Evolutionary conservation across 2,888 invertebrate species (phyloP).

Genomic region (Cryptus armator): DNA sequence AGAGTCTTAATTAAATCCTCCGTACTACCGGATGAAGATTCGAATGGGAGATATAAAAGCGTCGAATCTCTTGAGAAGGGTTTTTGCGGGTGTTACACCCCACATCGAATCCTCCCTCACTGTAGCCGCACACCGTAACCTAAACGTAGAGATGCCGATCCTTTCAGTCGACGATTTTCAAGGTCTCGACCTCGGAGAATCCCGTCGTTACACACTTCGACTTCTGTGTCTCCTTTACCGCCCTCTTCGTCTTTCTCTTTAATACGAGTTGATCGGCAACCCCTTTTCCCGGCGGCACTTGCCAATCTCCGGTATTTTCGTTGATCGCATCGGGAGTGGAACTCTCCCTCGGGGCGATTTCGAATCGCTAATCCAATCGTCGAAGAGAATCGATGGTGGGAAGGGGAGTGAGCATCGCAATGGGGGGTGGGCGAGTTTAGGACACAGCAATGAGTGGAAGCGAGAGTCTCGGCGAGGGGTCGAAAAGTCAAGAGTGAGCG

Average conservation of each 20-base stretch:
- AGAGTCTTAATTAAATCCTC: conserved; percentile 66
- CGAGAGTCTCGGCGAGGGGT: conserved; percentile 52
- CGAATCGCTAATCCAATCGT: conserved; percentile 68
- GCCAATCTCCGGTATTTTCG: conserved; percentile 71
- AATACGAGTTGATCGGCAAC: conserved; percentile 39
- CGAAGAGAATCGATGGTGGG: conserved; percentile 57
- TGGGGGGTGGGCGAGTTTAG: conserved; percentile 29
- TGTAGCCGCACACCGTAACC: conserved; percentile 14
- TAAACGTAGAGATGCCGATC: conserved; percentile 35
- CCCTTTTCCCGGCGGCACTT: conserved; percentile 63
- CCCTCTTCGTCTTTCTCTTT: not conserved
- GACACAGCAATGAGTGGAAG: conserved; percentile 47
- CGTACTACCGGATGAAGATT: conserved; percentile 49
- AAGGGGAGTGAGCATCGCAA: conserved; percentile 29
- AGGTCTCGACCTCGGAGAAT: conserved; percentile 68
- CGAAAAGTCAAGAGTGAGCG: conserved; percentile 46
- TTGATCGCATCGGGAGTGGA: conserved; percentile 64
- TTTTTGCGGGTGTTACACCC: conserved; percentile 24
- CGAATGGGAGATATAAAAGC: conserved; percentile 58
- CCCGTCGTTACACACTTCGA: conserved; percentile 49
- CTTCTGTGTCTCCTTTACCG: conserved; percentile 20
- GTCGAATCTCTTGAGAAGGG: conserved; percentile 42
- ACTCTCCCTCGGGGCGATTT: conserved; percentile 61
- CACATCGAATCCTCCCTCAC: not conserved
- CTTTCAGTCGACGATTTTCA: conserved; percentile 45